Percentiles rank a stretch among this genome's conserved stretches.
phyloP scores from a whole-genome alignment of 2,797 vertebrate species.

The Halcyon leucocephala region DNA sequence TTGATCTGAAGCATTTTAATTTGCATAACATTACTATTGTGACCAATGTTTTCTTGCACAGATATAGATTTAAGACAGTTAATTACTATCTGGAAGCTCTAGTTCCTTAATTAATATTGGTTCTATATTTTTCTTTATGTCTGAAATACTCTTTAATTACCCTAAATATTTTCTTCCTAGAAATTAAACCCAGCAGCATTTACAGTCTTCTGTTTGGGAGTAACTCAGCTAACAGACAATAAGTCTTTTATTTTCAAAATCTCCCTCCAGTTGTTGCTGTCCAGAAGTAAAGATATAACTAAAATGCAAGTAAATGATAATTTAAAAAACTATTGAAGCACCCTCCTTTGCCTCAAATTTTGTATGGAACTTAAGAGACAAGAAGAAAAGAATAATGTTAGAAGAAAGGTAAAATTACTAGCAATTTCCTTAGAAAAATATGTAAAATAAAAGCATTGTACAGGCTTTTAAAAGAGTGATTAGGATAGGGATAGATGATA shows the following conservation, averaged over 20 bases:
- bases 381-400: background rate
- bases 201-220: background rate
- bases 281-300: background rate
- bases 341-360: background rate
- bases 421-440: background rate
- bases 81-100: slow-evolving; percentile 2
- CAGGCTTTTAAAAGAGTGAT: background rate
- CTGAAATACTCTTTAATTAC: background rate
- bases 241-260: background rate
- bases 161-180: background rate
- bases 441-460: background rate
- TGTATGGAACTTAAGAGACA: background rate
- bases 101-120: slow-evolving; percentile 4
- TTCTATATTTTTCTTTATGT: background rate
- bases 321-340: background rate
- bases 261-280: background rate
- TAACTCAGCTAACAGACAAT: background rate
- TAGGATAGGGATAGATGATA: background rate
- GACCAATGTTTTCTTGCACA: background rate
- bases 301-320: background rate
- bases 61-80: background rate
- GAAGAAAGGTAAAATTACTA: background rate
- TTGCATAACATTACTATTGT: slow-evolving; percentile 12
- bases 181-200: background rate
- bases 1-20: background rate